Base-by-base conservation (phyloP, 2,888 invertebrate genomes). In the Beris morrisii region DNA sequence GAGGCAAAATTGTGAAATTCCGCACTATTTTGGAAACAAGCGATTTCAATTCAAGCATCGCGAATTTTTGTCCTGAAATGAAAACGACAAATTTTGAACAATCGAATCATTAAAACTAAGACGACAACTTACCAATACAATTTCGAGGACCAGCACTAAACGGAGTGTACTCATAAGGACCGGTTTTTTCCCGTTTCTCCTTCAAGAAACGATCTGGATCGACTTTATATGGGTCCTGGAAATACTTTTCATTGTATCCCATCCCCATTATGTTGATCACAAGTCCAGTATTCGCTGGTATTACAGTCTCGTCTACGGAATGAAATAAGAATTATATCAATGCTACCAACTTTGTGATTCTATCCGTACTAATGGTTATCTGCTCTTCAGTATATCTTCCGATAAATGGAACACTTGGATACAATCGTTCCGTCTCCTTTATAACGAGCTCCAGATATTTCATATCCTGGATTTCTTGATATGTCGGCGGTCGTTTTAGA, bases 91-190 rank as follows among this genome's bases (percentile, higher is more conserved):
- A 46, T 3, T 11, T 44, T 38, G 12, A 9, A 44, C 12, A 28
- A 65, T 32, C 9, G 38, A 38, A 38, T 22, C 22, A 38, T 38
- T 38, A 38, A 38, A 38, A 38, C 9, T 9, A 5, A 38, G 5
- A 38, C 38, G 9, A 38, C 22, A 22, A 22, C 67, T 38, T 52
- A 64, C 78, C 79, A 67, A 87, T 84, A 70, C 87, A 87, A 72
- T 87, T 88, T 53, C 87, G 82, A 0, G 86, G 85, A 0, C 87
- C 87, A 7, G 87, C 87, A 71, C 87, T 87, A 67, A 88, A 88
- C 0, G 86, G 84, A 2, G 87, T 73, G 77, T 83, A 87, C 30
- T 81, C 81, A 71, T 84, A 86, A 0, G 84, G 82, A 61, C 81
- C 82, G 1, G 75, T 77, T 31, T 75, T 75, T 4, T 66, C 69